Percentiles rank a stretch among this genome's conserved stretches.
Evolutionary conservation across 2,888 invertebrate genomes (phyloP).

Genomic region (Lycocerus yunnanus): DNA sequence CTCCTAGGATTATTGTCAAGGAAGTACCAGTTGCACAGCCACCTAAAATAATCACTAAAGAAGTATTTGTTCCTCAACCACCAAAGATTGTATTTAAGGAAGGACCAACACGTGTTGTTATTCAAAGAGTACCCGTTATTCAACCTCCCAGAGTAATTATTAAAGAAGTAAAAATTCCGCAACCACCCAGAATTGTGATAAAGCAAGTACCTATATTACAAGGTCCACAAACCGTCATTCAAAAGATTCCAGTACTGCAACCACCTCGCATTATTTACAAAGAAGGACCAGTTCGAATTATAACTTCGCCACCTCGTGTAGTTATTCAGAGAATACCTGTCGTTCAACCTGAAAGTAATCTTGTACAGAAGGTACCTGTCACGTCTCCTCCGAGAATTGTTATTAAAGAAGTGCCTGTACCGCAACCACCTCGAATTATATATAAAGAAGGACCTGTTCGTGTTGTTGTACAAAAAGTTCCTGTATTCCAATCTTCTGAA

Average conservation of each 20-base stretch:
- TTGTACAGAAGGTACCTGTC: slow-evolving; percentile 2
- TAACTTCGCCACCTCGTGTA: background rate
- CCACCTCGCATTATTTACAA: slow-evolving; percentile 7
- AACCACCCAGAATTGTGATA: slow-evolving; percentile 7
- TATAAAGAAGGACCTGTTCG: slow-evolving; percentile 13
- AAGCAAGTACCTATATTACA: slow-evolving; percentile 11
- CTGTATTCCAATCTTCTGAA: background rate
- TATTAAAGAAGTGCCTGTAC: slow-evolving; percentile 18
- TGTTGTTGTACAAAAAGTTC: slow-evolving; percentile 4
- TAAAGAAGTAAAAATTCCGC: background rate
- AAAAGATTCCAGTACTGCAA: slow-evolving; percentile 1
- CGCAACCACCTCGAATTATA: slow-evolving; percentile 9
- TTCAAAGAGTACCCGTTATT: background rate
- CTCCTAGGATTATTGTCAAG: background rate
- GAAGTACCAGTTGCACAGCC: slow-evolving; percentile 14
- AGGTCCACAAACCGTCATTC: background rate
- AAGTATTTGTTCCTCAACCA: slow-evolving; percentile 2
- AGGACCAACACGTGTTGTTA: background rate
- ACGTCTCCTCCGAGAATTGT: slow-evolving; percentile 4
- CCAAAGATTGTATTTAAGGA: background rate
- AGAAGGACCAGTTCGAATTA: background rate
- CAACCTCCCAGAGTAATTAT: slow-evolving; percentile 9
- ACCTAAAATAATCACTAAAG: slow-evolving; percentile 14
- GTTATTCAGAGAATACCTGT: slow-evolving; percentile 3
- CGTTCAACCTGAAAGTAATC: background rate